phyloP scores from a whole-genome alignment of 1,140 invertebrate genomes.

The Hypothenemus hampei region DNA sequence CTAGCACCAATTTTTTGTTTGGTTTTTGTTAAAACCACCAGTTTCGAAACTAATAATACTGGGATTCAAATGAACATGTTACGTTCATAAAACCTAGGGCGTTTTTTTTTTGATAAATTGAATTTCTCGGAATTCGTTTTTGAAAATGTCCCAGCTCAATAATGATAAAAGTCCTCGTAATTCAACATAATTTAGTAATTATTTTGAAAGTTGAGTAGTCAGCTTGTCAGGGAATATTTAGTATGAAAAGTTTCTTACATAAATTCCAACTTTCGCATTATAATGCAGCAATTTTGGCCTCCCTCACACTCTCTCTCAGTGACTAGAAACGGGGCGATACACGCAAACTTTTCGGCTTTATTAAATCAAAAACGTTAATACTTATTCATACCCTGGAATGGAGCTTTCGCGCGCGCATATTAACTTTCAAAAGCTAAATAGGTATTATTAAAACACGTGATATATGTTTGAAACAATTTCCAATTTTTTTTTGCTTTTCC shows the following conservation, averaged over 20 bases:
- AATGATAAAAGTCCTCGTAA: too few relatives aligned
- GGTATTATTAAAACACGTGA: too few relatives aligned
- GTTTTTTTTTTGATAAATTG: too few relatives aligned
- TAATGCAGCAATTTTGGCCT: slow-evolving; percentile 11
- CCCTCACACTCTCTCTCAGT: too few relatives aligned
- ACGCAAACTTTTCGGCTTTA: slow-evolving; percentile 5
- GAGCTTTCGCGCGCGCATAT: neutral
- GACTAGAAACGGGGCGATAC: neutral
- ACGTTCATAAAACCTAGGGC: too few relatives aligned
- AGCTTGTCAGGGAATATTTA: slow-evolving; percentile 14
- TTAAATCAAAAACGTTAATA: slow-evolving; percentile 7
- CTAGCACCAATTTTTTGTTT: too few relatives aligned
- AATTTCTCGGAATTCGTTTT: too few relatives aligned
- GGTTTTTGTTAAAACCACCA: too few relatives aligned
- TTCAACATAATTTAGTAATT: slow-evolving; percentile 13
- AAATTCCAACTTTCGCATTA: slow-evolving; percentile 9
- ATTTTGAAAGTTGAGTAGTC: slow-evolving; percentile 16
- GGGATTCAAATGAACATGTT: too few relatives aligned
- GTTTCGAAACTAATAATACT: too few relatives aligned
- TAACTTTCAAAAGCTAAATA: too few relatives aligned
- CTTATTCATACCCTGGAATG: neutral
- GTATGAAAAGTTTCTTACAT: slow-evolving; percentile 11
- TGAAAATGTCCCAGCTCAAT: too few relatives aligned
- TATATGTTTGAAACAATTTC: neutral
- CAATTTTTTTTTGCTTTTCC: neutral